Percentiles rank a stretch among this genome's conserved stretches.
These are phyloP conservation scores for Azemiops feae DNA, from an alignment of 2,113 vertebrate species.

Conservation along the genomic window DNA sequence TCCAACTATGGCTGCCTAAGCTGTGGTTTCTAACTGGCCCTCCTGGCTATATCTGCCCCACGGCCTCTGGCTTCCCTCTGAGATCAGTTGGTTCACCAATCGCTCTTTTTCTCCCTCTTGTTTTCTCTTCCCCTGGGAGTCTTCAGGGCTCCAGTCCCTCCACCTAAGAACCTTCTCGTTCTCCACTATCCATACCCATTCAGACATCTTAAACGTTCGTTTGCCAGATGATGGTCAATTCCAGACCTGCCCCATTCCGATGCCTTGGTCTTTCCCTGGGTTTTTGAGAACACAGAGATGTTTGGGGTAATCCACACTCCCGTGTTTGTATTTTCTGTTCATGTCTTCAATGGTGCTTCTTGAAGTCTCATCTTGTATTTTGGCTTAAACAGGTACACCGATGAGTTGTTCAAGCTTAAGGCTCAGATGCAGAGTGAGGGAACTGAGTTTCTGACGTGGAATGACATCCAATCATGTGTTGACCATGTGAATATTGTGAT, in stretches of 20 bases:
- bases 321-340: background rate
- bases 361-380: background rate
- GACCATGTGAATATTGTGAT: conserved; percentile 88
- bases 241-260: background rate
- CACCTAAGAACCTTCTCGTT: background rate
- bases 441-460: conserved; percentile 88
- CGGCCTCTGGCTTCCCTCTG: background rate
- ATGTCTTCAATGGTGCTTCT: background rate
- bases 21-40: background rate
- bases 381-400: conserved; percentile 81
- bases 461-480: conserved; percentile 95
- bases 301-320: background rate
- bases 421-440: conserved; percentile 73
- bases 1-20: background rate
- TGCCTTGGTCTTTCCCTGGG: background rate
- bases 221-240: background rate
- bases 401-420: conserved; percentile 89
- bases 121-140: background rate
- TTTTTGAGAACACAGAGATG: background rate
- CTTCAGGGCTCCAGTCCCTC: background rate
- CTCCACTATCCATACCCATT: background rate
- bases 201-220: background rate
- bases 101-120: background rate
- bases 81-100: background rate
- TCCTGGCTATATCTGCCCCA: background rate